Conservation (phyloP, 2,888 invertebrate genomes). For the Drosophila demipolita region DNA sequence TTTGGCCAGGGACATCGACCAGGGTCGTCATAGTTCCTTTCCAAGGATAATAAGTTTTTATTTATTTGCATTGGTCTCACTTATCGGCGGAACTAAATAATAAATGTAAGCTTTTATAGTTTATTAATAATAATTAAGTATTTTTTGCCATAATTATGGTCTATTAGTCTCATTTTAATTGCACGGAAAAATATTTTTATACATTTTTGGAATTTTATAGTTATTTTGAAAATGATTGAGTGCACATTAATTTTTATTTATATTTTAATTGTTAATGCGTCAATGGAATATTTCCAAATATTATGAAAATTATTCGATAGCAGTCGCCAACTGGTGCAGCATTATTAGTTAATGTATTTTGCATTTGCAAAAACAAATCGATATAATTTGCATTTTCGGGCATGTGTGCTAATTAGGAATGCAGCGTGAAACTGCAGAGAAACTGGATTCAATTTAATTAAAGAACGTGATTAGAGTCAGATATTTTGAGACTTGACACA, state of each 20-base stretch:
- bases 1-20: conserved; percentile 3
- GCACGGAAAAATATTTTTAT: not conserved
- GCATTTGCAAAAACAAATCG: conserved; percentile 27
- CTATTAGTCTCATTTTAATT: not conserved
- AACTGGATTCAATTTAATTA: conserved; percentile 62
- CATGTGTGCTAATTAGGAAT: conserved; percentile 36
- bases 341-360: conserved; percentile 37
- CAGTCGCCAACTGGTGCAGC: not conserved
- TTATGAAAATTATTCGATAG: not conserved
- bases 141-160: not conserved
- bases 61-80: not conserved
- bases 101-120: not conserved
- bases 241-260: not conserved
- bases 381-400: conserved; percentile 28
- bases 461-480: conserved; percentile 48
- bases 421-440: conserved; percentile 45
- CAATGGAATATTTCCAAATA: not conserved
- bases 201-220: not conserved
- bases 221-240: not conserved
- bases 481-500: conserved; percentile 23
- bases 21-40: not conserved
- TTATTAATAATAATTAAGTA: not conserved
- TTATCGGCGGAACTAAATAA: not conserved
- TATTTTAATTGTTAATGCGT: not conserved
- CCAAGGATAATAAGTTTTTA: not conserved